These are phyloP conservation scores for Hedya salicella DNA, from an alignment of 2,888 invertebrate species.

Conservation along the genomic window DNA sequence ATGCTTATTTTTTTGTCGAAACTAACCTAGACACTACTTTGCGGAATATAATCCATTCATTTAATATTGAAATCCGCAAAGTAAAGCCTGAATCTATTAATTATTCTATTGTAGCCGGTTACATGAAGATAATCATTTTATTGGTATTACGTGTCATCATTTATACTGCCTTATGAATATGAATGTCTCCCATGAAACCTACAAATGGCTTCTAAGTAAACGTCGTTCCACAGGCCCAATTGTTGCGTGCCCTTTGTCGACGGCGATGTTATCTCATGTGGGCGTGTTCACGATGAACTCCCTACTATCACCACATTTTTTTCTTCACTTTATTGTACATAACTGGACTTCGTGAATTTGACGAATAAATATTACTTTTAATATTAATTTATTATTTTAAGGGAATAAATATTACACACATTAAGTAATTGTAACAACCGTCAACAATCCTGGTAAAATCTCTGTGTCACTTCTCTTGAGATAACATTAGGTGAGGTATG, in stretches of 20 bases:
- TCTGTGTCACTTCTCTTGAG: background rate
- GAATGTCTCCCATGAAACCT: constrained; percentile 50
- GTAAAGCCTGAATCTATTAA: no score
- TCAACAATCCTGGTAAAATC: no score
- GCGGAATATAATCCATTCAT: no score
- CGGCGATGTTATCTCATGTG: constrained; percentile 70
- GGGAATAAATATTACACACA: no score
- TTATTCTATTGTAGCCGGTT: constrained; percentile 38
- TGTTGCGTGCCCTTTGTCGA: constrained; percentile 63
- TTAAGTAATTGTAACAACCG: no score
- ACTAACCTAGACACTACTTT: no score
- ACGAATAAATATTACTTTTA: no score
- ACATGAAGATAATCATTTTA: constrained; percentile 40
- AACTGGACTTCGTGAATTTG: constrained; percentile 56
- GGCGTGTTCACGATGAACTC: constrained; percentile 70
- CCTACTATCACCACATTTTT: constrained; percentile 49
- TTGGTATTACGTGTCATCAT: constrained; percentile 41
- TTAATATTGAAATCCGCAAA: no score
- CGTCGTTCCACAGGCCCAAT: constrained; percentile 63
- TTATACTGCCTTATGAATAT: constrained; percentile 50
- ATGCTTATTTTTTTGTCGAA: no score
- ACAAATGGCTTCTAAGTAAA: constrained; percentile 61
- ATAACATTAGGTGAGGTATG: no score
- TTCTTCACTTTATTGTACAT: constrained; percentile 42
- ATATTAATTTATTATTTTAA: no score